Base-by-base conservation (phyloP, 92 coral and sea anemone genomes). In the Anthopleura xanthogrammica region DNA sequence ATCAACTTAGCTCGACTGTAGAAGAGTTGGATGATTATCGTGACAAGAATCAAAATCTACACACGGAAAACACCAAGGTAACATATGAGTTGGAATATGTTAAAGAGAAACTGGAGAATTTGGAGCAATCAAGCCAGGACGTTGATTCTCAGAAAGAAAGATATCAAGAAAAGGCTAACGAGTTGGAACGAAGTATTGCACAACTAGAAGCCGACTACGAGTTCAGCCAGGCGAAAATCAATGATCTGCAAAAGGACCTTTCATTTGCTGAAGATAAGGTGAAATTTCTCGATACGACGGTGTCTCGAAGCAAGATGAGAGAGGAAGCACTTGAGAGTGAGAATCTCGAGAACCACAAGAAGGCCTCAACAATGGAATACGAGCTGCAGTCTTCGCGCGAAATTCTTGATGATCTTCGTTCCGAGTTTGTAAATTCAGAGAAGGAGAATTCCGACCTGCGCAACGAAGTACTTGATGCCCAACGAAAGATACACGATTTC, bases 171-270 rank as follows among this genome's bases (percentile, higher is more conserved):
- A 86, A 89, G 19, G 50, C 86, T 57, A 80, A 73, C 70, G 95
- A 92, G 14, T 70, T 83, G 19, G 88, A 89, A 19, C 82, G 86
- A 71, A 85, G 85, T 79, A 19, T 85, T 64, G 87, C 88, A 16
- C 89, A 90, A 55, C 54, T 89, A 23, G 94, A 94, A 65, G 96
- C 99, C 41, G 95, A 88, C 23, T 88, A 85, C 79, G 95, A 94
- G 85, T 83, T 91, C 41, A 66, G 79, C 52, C 89, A 92, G 74
- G 83, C 87, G 64, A 90, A 92, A 87, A 88, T 80, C 16, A 87
- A 70, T 40, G 94, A 92, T 77, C 83, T 87, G 0, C 90, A 80
- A 71, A 94, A 88, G 60, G 98, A 94, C 66, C 85, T 90, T 13
- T 78, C 80, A 54, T 85, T 83, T 76, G 55, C 88, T 48, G 88